phyloP scores from a whole-genome alignment of 2,888 invertebrate species.

The Abscondita cerata region DNA sequence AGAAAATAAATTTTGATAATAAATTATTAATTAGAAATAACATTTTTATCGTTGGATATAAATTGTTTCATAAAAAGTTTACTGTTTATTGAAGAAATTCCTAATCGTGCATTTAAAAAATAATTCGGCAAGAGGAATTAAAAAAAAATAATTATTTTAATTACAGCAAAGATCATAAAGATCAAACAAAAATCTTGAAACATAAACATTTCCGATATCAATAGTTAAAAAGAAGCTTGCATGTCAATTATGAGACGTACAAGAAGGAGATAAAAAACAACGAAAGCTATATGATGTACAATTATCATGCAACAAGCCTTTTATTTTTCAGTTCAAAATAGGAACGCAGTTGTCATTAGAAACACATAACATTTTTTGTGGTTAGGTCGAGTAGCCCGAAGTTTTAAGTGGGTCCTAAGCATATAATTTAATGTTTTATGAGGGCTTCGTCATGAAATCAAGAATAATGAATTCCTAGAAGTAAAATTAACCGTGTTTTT shows the following conservation, averaged over 20 bases:
- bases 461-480: slow-evolving; percentile 48
- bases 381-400: slow-evolving; percentile 35
- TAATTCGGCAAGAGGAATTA: too few relatives aligned
- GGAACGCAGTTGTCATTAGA: slow-evolving; percentile 41
- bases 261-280: slow-evolving; percentile 16
- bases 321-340: slow-evolving; percentile 31
- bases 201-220: too few relatives aligned
- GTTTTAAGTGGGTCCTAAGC: slow-evolving; percentile 42
- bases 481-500: slow-evolving; percentile 35
- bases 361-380: slow-evolving; percentile 41
- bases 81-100: too few relatives aligned
- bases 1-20: too few relatives aligned
- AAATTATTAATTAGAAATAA: too few relatives aligned
- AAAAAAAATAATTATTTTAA: too few relatives aligned
- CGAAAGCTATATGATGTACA: slow-evolving; percentile 23
- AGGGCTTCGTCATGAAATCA: slow-evolving; percentile 46
- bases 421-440: slow-evolving; percentile 49
- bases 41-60: too few relatives aligned
- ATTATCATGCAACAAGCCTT: slow-evolving; percentile 32
- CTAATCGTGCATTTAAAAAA: too few relatives aligned
- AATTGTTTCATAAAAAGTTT: too few relatives aligned
- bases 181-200: too few relatives aligned
- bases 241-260: slow-evolving; percentile 15
- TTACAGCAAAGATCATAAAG: too few relatives aligned
- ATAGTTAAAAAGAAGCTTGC: not conserved